phyloP scores from a whole-genome alignment of 2,888 invertebrate species.

The Coleophora flavipennella region DNA sequence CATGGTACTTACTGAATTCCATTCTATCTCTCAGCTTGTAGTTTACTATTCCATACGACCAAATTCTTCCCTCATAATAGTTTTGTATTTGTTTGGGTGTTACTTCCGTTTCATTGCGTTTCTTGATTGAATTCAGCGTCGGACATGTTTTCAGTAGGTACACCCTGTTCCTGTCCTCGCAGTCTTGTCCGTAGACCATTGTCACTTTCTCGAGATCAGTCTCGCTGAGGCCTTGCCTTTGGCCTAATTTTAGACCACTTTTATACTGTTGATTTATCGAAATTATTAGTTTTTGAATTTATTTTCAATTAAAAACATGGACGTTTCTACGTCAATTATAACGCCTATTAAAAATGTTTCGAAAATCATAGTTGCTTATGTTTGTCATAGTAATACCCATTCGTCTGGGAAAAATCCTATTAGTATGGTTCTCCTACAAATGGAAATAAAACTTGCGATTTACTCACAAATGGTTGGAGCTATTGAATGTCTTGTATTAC shows the following conservation, averaged over 20 bases:
- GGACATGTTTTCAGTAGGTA: conserved; percentile 55
- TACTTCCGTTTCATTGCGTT: conserved; percentile 9
- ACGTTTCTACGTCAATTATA: no score
- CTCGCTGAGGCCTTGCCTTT: conserved; percentile 51
- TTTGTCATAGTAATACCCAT: no score
- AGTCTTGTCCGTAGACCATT: conserved; percentile 43
- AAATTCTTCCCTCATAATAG: conserved; percentile 44
- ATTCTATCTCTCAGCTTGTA: conserved; percentile 37
- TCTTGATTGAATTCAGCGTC: no score
- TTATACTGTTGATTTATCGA: conserved; percentile 21
- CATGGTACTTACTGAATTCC: conserved; percentile 47
- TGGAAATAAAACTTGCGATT: no score
- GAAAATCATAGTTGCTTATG: no score
- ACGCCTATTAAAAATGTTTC: no score
- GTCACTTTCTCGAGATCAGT: conserved; percentile 47
- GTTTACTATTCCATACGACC: conserved; percentile 46
- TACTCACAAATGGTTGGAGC: no score
- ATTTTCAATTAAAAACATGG: no score
- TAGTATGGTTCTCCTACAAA: no score
- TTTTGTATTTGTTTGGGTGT: conserved; percentile 29
- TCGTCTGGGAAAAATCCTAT: no score
- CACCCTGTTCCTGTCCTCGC: conserved; percentile 43
- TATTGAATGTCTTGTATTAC: no score
- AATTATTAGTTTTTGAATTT: no score
- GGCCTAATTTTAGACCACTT: conserved; percentile 46